Base-by-base conservation (phyloP, 2,113 vertebrate genomes). In the Pachycephala philippinensis region DNA sequence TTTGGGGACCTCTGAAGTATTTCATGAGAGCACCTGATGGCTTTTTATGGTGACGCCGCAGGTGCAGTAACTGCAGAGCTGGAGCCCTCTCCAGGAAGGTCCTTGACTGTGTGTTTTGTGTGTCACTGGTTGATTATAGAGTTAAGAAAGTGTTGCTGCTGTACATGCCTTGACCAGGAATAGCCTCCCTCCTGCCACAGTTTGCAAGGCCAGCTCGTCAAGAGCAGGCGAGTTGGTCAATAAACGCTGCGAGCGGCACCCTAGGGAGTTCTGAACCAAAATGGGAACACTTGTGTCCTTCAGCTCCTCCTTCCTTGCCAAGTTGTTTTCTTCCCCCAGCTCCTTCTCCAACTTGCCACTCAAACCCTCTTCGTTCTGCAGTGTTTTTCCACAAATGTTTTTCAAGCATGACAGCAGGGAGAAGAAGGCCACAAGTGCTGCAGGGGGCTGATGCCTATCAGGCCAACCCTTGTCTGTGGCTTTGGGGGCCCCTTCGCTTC, bases 321-420 rank as follows among this genome's bases (percentile, higher is more conserved):
- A 87, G 64, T 74, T 78, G 45, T 94, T 91, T 97, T 74, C 77
- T 91, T 84, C 52, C 53, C 74, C 28, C 57, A 7, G 30, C 17
- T 19, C 37, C 53, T 91, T 79, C 65, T 82, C 40, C 23, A 77
- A 2, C n/a, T 76, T 86, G 90, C 60, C 52, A 49, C 64, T 95
- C 92, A 92, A 87, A 77, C 60, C 49, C n/a, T 84, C 60, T 92
- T 47, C 52, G 2, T 83, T 84, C 76, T 66, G 71, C 95, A 88
- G 68, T 88, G 90, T 93, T 97, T 95, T 96, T 96, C 72, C 88
- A 61, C 77, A 84, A 81, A 30, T 74, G 65, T 65, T 82, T 95
- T 70, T 80, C 6, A 2, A 93, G 86, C 66, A 1, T 79, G 84
- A 74, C 95, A 70, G 47, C 26, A 24, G 47, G 11, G 54, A 80